Evolutionary conservation across 2,797 vertebrate genomes (phyloP), one percentile per base, ranked within the genome.

Genomic region (Melanotaenia nigrans): DNA sequence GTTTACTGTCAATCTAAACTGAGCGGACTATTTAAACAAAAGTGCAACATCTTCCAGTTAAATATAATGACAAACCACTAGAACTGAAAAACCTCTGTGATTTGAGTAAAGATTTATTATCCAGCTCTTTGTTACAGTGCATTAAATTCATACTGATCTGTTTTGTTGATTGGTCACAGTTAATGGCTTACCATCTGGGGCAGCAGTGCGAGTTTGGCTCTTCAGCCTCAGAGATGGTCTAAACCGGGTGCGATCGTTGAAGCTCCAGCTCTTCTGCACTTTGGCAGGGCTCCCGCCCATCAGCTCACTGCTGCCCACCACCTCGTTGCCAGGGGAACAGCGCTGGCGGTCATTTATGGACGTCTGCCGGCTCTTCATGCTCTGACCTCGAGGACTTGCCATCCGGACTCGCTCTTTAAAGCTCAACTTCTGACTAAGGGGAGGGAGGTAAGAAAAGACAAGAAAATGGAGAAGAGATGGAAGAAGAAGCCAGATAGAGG

Each of bases 241-340:
- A 78, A 99, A 98, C 36, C 98, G 95, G 0, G 98, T 99, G 30
- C 98, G 94, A 79, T 99, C 98, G 0, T 99, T 99, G 93, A 99
- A 99, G 89, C 98, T 99, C 98, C 98, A 99, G 94, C 98, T 99
- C 92, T 99, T 99, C 92, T 99, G 98, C 32, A 99, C 97, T 87
- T 99, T 99, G 79, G 96, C 96, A 3, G 98, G 98, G 79, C 97
- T 98, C 75, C 95, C 93, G 12, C 96, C 95, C 0, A 95, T 93
- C 62, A 95, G 92, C 66, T 93, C 91, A 1, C 59, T 14, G 5
- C 83, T 87, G 22, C 88, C 86, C 59, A 75, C 88, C 77, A 94
- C 89, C 82, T 98, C 96, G 0, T 95, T 93, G 77, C 96, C 90
- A 0, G 96, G 96, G 25, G 97, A 92, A 71, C 89, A 92, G 61